These are phyloP conservation scores for Amblyjoppa proteus DNA, from an alignment of 2,888 invertebrate species.

Conservation along the genomic window DNA sequence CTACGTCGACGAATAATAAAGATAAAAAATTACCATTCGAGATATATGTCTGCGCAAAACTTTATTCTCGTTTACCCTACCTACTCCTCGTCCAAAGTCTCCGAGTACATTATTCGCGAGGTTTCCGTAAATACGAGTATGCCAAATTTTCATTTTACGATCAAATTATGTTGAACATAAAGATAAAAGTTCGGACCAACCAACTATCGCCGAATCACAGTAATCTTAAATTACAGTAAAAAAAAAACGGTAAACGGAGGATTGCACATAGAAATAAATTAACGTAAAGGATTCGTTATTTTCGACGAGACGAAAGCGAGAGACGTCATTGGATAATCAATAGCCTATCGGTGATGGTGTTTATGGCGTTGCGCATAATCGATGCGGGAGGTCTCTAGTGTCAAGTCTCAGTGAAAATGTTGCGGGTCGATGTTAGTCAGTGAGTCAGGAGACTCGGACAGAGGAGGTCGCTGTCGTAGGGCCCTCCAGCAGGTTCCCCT, in stretches of 20 bases:
- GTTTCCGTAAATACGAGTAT: background rate
- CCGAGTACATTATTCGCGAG: background rate
- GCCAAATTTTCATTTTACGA: background rate
- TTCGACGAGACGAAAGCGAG: background rate
- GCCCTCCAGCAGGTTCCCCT: conserved; percentile 51
- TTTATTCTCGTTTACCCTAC: conserved; percentile 8
- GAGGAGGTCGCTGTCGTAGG: conserved; percentile 67
- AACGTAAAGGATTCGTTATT: background rate
- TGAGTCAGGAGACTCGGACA: conserved; percentile 66
- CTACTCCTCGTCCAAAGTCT: background rate
- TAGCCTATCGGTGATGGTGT: conserved; percentile 3
- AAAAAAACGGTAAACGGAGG: too few relatives aligned
- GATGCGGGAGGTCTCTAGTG: conserved; percentile 61
- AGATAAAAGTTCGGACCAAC: background rate
- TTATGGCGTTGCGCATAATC: conserved; percentile 24
- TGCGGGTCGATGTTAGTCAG: conserved; percentile 68
- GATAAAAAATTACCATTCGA: conserved; percentile 20
- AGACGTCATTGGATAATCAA: background rate
- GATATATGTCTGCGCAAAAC: background rate
- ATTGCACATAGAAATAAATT: background rate
- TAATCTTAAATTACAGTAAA: background rate
- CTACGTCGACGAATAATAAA: conserved; percentile 38
- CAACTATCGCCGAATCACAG: background rate
- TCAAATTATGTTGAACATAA: background rate
- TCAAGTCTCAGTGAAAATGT: conserved; percentile 42